These are phyloP conservation scores for Drosophila imparisetae DNA, from an alignment of 2,888 invertebrate genomes.

Conservation along the genomic window DNA sequence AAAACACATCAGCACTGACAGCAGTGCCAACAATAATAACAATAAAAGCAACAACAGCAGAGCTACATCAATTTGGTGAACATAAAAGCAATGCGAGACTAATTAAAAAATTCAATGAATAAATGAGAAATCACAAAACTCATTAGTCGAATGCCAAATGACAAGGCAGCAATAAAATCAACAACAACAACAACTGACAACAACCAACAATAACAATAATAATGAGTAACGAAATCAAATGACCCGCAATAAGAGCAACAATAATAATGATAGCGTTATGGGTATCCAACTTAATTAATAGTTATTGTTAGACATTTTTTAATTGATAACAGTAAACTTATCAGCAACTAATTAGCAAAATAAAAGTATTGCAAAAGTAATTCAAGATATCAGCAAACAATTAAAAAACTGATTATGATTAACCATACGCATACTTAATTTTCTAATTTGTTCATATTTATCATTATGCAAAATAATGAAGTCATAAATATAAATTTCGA, in stretches of 20 bases:
- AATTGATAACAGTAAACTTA: neutral
- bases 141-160: conserved; percentile 69
- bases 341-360: neutral
- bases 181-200: conserved; percentile 21
- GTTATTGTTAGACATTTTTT: conserved; percentile 3
- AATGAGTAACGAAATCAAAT: conserved; percentile 53
- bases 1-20: conserved; percentile 18
- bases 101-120: conserved; percentile 79
- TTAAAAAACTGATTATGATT: neutral
- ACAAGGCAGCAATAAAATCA: conserved; percentile 56
- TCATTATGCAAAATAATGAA: neutral
- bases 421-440: neutral
- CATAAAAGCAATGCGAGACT: conserved; percentile 69
- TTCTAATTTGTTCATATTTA: neutral
- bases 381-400: neutral
- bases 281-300: conserved; percentile 38
- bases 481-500: neutral
- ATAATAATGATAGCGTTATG: conserved; percentile 37
- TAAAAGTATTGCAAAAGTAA: neutral
- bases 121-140: conserved; percentile 79
- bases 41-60: conserved; percentile 10
- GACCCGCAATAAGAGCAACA: conserved; percentile 48
- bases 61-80: conserved; percentile 34
- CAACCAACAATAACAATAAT: conserved; percentile 43
- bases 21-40: conserved; percentile 18